Percentiles rank a stretch among this genome's conserved stretches.
phyloP scores from a whole-genome alignment of 2,797 vertebrate genomes.

The Sebastolobus alascanus region DNA sequence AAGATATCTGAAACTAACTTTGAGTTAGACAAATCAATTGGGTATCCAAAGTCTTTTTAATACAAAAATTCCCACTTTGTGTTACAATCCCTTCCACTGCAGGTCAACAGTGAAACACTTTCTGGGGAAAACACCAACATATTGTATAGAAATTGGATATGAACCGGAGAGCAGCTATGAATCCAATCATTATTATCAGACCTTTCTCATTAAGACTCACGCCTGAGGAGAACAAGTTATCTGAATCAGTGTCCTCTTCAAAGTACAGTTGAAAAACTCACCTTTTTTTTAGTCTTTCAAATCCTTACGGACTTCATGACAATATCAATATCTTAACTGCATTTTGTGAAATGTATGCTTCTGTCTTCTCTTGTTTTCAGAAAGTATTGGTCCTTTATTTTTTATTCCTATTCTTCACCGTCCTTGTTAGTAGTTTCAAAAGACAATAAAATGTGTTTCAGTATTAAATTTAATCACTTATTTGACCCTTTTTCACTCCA shows the following conservation, averaged over 20 bases:
- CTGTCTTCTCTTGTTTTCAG: conserved; percentile 10
- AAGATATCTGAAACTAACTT: neutral
- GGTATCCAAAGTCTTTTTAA: neutral
- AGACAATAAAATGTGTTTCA: conserved; percentile 21
- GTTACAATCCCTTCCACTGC: neutral
- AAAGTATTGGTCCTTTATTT: conserved; percentile 16
- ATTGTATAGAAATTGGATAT: neutral
- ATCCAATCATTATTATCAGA: conserved; percentile 1
- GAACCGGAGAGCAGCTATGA: neutral
- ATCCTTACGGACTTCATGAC: neutral
- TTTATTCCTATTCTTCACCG: neutral
- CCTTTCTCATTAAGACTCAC: neutral
- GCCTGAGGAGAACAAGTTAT: conserved; percentile 6
- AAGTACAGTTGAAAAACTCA: conserved; percentile 1
- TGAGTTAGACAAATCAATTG: neutral
- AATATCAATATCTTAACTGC: neutral
- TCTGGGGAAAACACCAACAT: neutral
- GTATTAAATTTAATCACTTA: conserved; percentile 22
- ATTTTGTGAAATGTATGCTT: conserved; percentile 1
- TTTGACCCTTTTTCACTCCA: neutral
- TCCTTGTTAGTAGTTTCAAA: conserved; percentile 22
- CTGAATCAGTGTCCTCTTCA: conserved; percentile 2
- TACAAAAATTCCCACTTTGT: neutral
- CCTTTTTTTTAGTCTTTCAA: neutral
- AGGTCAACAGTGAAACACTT: neutral